Base-by-base conservation (phyloP, 2,113 vertebrate species). In the Neogobius melanostomus region DNA sequence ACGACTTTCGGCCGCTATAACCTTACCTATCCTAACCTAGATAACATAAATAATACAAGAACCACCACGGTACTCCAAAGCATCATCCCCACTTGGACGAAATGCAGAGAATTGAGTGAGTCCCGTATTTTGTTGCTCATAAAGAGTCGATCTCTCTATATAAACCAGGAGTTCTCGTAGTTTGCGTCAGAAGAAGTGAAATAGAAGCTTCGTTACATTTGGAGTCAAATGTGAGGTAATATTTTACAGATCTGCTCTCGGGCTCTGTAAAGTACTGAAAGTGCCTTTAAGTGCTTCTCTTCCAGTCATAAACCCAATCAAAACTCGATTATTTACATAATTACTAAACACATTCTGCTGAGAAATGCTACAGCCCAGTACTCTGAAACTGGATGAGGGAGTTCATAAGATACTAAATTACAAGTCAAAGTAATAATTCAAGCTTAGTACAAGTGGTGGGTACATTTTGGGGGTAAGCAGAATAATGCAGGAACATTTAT, bases 231-330 rank as follows among this genome's bases (percentile, higher is more conserved):
- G 8, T 72, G 7, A n/a, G 59, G 21, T 59, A 8, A 65, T 48
- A 43, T 67, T 62, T 63, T n/a, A 74, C 7, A 53, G 63, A 52
- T 46, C 6, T 60, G 45, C 68, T 10, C 50, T 71, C 1, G 6
- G 52, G 42, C 43, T 76, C 63, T 66, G 28, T 46, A 47, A 71
- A 64, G 14, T 61, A 44, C 53, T 69, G 67, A 78, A 79, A 83
- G 82, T 87, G 87, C 82, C 80, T 87, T 84, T 74, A 69, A 70
- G 69, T 75, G 65, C 73, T 86, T 80, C 16, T 70, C 65, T 61
- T 77, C 54, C 61, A 69, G 66, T 70, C 64, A 52, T 67, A 10
- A 51, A 69, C 69, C 49, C 61, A 49, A 14, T 14, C 4, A 59
- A 59, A 11, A 59, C 1, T 14, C 11, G 11, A 36, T 42, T 6